Conservation (phyloP, 1,140 invertebrate species). For the Drosophila asahinai region DNA sequence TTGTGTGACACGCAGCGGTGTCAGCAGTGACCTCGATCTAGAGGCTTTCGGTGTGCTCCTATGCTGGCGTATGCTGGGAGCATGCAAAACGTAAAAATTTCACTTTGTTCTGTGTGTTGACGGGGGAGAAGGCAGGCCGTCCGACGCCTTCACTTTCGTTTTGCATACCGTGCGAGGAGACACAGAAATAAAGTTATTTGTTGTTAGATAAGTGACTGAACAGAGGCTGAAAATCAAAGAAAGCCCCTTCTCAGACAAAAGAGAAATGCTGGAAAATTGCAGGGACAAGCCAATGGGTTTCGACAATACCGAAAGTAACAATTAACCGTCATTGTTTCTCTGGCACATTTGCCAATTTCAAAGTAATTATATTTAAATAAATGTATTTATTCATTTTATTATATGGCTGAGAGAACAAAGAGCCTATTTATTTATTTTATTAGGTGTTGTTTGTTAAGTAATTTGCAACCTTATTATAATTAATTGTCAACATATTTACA, state of each 20-base stretch:
- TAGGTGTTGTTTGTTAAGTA: too few species aligned
- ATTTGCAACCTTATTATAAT: too few species aligned
- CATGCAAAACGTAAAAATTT: slow-evolving; percentile 46
- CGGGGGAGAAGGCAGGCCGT: slow-evolving; percentile 2
- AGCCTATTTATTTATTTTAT: not conserved
- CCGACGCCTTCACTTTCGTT: slow-evolving; percentile 47
- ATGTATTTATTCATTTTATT: slow-evolving; percentile 8
- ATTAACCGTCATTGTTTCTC: slow-evolving; percentile 23
- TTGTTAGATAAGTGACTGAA: slow-evolving; percentile 59
- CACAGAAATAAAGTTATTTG: slow-evolving; percentile 49
- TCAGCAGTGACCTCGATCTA: slow-evolving; percentile 25
- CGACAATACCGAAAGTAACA: slow-evolving; percentile 22
- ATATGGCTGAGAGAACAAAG: not conserved
- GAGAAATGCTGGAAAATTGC: slow-evolving; percentile 20
- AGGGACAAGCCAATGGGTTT: slow-evolving; percentile 21
- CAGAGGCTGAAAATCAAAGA: slow-evolving; percentile 30
- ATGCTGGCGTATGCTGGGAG: slow-evolving; percentile 25
- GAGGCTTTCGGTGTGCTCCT: slow-evolving; percentile 16
- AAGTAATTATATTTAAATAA: not conserved
- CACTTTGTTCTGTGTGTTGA: slow-evolving; percentile 48
- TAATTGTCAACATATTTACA: too few species aligned
- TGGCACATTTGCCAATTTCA: slow-evolving; percentile 4
- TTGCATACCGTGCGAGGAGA: slow-evolving; percentile 50
- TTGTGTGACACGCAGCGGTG: slow-evolving; percentile 1
- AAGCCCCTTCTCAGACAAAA: slow-evolving; percentile 23